phyloP scores from a whole-genome alignment of 2,113 vertebrate genomes.

The Psephotus haematonotus region DNA sequence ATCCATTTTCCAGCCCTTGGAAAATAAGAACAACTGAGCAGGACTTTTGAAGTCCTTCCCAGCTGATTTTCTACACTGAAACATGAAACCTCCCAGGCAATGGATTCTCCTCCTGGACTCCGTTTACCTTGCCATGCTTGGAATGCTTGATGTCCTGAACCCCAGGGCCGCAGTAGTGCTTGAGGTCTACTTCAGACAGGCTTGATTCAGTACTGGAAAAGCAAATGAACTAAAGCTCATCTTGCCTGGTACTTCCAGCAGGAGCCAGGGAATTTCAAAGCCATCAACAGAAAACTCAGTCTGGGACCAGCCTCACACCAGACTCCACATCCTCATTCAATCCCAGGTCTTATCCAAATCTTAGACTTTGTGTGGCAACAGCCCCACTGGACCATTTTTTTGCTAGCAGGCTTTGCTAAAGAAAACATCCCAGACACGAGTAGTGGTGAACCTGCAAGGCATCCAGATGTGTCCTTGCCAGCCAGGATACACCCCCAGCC shows the following conservation, averaged over 20 bases:
- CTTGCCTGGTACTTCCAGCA: not conserved
- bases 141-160: not conserved
- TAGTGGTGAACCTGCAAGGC: not conserved
- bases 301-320: not conserved
- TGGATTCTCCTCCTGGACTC: rapidly evolving
- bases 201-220: not conserved
- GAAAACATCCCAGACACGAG: not conserved
- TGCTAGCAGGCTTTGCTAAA: not conserved
- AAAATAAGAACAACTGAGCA: not conserved
- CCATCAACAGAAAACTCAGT: not conserved
- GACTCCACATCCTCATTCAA: rapidly evolving
- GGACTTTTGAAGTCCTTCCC: not conserved
- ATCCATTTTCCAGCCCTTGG: not conserved
- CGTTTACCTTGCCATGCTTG: not conserved
- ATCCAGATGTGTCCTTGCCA: not conserved
- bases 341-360: not conserved
- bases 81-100: not conserved
- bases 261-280: not conserved
- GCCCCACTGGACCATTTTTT: too few relatives aligned
- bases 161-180: not conserved
- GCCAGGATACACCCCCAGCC: not conserved
- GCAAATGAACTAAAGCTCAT: not conserved
- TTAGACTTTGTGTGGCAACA: rapidly evolving
- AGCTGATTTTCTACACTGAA: not conserved
- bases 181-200: not conserved